A percentile compares a stretch with the other conserved stretches of the same genome.
Conservation (phyloP, 2,888 invertebrate species). For the Unio delphinus region DNA sequence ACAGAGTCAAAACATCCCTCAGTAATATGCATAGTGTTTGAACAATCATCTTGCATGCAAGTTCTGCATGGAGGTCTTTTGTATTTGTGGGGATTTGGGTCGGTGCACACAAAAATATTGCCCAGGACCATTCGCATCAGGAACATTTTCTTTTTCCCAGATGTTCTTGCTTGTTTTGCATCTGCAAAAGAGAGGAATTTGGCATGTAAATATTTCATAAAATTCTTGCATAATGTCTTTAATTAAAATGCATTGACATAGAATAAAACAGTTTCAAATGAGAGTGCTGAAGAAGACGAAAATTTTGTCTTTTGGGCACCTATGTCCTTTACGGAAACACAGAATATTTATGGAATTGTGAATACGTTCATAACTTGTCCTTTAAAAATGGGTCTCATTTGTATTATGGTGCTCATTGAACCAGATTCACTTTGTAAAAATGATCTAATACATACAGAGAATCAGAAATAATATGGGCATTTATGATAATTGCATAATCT, state of each 20-base stretch:
- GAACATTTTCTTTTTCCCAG: conserved; percentile 5
- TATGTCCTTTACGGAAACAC: no score
- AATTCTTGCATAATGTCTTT: not conserved
- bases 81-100: conserved; percentile 33
- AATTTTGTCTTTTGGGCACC: no score
- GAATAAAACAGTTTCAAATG: no score
- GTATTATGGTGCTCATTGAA: no score
- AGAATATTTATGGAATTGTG: no score
- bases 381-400: no score
- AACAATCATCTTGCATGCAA: conserved; percentile 30
- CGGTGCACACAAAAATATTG: conserved; percentile 25
- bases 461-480: no score
- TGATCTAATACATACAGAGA: no score
- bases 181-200: conserved; percentile 24
- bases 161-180: conserved; percentile 20
- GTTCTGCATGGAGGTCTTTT: conserved; percentile 34
- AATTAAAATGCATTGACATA: not conserved
- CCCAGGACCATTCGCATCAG: conserved; percentile 36
- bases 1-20: conserved; percentile 36
- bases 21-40: conserved; percentile 3
- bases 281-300: no score
- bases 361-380: no score
- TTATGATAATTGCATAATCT: no score
- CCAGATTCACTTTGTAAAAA: no score
- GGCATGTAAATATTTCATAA: not conserved